Evolutionary conservation across 2,888 invertebrate genomes (phyloP), one percentile per base, ranked within the genome.

Genomic region (Polyommatus icarus): DNA sequence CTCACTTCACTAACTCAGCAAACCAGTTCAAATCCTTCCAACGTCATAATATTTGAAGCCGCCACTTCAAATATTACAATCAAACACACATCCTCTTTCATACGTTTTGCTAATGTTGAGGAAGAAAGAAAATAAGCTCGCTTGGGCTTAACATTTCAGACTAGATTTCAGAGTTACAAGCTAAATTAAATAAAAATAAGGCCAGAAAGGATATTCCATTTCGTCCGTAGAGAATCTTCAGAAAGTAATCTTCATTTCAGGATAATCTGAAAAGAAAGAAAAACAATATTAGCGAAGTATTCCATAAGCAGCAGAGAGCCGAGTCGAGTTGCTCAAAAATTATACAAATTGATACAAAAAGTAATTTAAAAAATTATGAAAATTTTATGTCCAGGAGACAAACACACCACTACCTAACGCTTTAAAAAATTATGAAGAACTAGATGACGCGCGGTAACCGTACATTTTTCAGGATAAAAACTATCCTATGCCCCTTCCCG

Each of bases 41-140:
- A 80, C 77, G 79, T 73, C 78, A 75, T 78, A 78, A 73, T 61
- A 71, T 67, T 61, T 81, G 87, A 85, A 90, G 92, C 93, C 93
- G 93, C 93, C 93, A 93, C 93, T 89, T 85, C 85, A 81, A 79
- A 80, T 80, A 84, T 86, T 84, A 90, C 84, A 88, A 79, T 83
- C 83, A 84, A 79, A 6, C 83, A 82, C 81, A 40, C 85, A 83
- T 83, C 86, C 71, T 57, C 85, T 81, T 79, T 50, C 84, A 87
- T 76, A 75, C 80, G 54, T 78, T 67, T 83, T 85, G 84, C 82
- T 82, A 83, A 80, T 80, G 80, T 82, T 80, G 82, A 79, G 78
- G 82, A 82, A 81, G 79, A 82, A 82, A 78, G 77, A 76, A 82
- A 83, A 77, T 77, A 77, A 78, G 40, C 8, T 73, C 46, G 71